Evolutionary conservation across 1,140 invertebrate genomes (phyloP), one percentile per base, ranked within the genome.

Genomic region (Heliconius hermathena): DNA sequence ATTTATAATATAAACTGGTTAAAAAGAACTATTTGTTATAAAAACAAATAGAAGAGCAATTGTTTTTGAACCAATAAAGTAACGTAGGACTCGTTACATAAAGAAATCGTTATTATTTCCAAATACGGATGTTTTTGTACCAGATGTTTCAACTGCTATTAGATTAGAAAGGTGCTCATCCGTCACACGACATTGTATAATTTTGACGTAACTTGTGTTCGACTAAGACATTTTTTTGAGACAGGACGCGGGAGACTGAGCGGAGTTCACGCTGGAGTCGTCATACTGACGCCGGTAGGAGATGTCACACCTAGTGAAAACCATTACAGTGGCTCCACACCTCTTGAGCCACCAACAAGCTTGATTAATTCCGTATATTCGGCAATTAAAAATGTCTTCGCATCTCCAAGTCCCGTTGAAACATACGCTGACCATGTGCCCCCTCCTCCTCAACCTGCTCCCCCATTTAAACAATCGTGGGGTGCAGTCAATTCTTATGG

Each of bases 181-280:
- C 36, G 54, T 81, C 74, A 77, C 66, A 75, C 76, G 72, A 78
- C 54, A 72, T 84, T 83, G 52, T 77, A 71, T 71, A 81, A 81
- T 77, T 73, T 9, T 83, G 88, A 90, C 84, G 79, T 82, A 87
- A 87, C 86, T 76, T 70, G 76, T 81, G 33, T 70, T 29, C 74
- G 81, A 85, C 83, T 88, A 87, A 86, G 87, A 89, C 85, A 78
- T 84, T 84, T 91, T 92, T 94, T 86, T 90, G 93, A 93, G 91
- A 91, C 93, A 94, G 93, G 93, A 82, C 89, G 90, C 78, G 87
- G 88, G 82, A 93, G 90, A 92, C 90, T 94, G 85, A 92, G 84
- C 78, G 93, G 93, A 75, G 85, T 94, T n/a, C 91, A 94, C 81
- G 93, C 93, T 76, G 93, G 93, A 20, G 83, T 93, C 46, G 89